Conservation (phyloP, 2,797 vertebrate species). For the Pseudochaenichthys georgianus region DNA sequence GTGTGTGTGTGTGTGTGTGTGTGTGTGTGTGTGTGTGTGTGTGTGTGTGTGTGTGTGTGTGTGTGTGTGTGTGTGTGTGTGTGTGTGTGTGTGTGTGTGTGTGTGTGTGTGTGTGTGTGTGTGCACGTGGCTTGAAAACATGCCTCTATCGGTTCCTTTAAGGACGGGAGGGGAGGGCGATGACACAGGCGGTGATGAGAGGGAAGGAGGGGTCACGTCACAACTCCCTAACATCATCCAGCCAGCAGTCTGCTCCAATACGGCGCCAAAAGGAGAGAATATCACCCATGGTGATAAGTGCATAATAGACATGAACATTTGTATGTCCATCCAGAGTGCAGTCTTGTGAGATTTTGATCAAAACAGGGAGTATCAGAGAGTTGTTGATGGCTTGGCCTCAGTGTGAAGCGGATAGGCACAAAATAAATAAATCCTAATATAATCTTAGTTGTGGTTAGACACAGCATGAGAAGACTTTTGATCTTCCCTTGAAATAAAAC, state of each 20-base stretch:
- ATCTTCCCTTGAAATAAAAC: slow-evolving; percentile 80
- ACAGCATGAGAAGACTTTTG: slow-evolving; percentile 78
- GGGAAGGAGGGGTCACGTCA: slow-evolving; percentile 42
- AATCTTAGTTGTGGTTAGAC: slow-evolving; percentile 74
- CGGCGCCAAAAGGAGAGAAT: slow-evolving; percentile 24
- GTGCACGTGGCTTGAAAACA: slow-evolving; percentile 30
- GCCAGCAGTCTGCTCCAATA: slow-evolving; percentile 12
- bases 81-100: background rate
- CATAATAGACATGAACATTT: slow-evolving; percentile 32
- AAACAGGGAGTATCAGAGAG: slow-evolving; percentile 71
- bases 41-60: too few relatives aligned
- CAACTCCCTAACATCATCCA: slow-evolving; percentile 45
- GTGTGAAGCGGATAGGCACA: slow-evolving; percentile 66
- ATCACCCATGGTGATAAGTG: slow-evolving; percentile 38
- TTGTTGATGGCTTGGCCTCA: slow-evolving; percentile 65
- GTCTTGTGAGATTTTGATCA: slow-evolving; percentile 51
- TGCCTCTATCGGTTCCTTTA: slow-evolving; percentile 40
- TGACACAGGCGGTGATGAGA: slow-evolving; percentile 59
- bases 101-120: background rate
- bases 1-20: background rate
- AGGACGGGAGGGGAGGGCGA: slow-evolving; percentile 44
- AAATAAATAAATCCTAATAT: slow-evolving; percentile 81
- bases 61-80: background rate
- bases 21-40: background rate
- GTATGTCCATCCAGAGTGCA: slow-evolving; percentile 54